A percentile compares a stretch with the other conserved stretches of the same genome.
Evolutionary conservation across 2,113 vertebrate species (phyloP).

Genomic region (Anoplopoma fimbria): DNA sequence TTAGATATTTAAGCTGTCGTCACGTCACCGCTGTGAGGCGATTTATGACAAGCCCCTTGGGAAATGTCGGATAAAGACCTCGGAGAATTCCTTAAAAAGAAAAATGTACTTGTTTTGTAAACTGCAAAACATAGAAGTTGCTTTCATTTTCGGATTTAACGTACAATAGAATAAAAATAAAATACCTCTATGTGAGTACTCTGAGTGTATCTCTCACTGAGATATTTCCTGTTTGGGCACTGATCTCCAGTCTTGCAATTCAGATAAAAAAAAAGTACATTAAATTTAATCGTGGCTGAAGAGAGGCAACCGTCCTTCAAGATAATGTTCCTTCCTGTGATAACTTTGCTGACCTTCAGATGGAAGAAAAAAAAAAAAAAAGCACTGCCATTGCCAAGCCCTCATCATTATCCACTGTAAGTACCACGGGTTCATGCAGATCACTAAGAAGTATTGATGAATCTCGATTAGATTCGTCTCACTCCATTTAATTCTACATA

Average conservation of each 20-base stretch:
- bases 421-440: conserved; percentile 59
- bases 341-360: conserved; percentile 71
- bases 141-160: neutral
- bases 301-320: conserved; percentile 53
- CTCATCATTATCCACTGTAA: conserved; percentile 66
- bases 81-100: neutral
- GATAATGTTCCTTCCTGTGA: conserved; percentile 61
- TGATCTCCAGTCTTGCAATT: conserved; percentile 20
- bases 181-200: neutral
- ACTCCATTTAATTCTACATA: conserved; percentile 70
- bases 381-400: conserved; percentile 49
- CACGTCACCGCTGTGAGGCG: conserved; percentile 7
- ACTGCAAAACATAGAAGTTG: neutral
- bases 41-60: conserved; percentile 10
- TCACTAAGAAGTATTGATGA: conserved; percentile 74
- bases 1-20: conserved; percentile 7
- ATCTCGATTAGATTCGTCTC: conserved; percentile 71
- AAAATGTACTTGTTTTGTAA: neutral
- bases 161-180: neutral
- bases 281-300: conserved; percentile 51
- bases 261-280: conserved; percentile 53
- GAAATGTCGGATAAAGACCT: conserved; percentile 5
- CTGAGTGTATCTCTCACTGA: neutral
- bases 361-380: conserved; percentile 38
- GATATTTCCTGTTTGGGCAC: conserved; percentile 40